phyloP scores from a whole-genome alignment of 92 coral and sea anemone genomes.

The Palythoa grandiflora region DNA sequence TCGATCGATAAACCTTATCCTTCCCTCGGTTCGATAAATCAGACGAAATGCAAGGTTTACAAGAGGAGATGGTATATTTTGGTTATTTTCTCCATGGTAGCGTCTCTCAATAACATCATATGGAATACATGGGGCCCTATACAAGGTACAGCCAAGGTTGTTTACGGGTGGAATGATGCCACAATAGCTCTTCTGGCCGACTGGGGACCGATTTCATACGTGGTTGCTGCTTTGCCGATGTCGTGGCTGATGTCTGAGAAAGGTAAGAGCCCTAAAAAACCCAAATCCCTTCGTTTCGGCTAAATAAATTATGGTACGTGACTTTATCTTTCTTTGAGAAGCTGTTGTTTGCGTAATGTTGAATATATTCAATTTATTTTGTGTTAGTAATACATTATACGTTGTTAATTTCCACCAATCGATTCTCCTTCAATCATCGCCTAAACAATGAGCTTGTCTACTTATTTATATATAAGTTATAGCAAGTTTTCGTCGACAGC shows the following conservation, averaged over 20 bases:
- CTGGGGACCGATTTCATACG: constrained; percentile 96
- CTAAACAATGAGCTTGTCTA: no score
- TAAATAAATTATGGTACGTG: no score
- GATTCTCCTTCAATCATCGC: no score
- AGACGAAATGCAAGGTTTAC: constrained; percentile 87
- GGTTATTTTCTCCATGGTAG: constrained; percentile 76
- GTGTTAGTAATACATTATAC: no score
- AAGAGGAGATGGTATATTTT: constrained; percentile 93
- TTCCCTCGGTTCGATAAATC: constrained; percentile 78
- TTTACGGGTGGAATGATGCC: constrained; percentile 86
- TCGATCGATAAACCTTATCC: constrained; percentile 77
- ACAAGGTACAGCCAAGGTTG: constrained; percentile 92
- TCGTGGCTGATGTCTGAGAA: constrained; percentile 97
- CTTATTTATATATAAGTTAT: no score
- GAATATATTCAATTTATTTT: no score
- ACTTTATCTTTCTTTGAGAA: no score
- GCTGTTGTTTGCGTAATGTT: no score
- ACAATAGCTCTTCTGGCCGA: constrained; percentile 89
- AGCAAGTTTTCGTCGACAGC: no score
- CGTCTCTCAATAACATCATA: constrained; percentile 82
- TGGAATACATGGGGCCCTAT: constrained; percentile 99
- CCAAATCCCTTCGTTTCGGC: not conserved
- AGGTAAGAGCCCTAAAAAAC: constrained; percentile 45
- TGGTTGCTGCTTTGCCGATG: constrained; percentile 89
- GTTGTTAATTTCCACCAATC: no score